A percentile compares a stretch with the other conserved stretches of the same genome.
Evolutionary conservation across 2,888 invertebrate species (phyloP).

Genomic region (Seira musarum): DNA sequence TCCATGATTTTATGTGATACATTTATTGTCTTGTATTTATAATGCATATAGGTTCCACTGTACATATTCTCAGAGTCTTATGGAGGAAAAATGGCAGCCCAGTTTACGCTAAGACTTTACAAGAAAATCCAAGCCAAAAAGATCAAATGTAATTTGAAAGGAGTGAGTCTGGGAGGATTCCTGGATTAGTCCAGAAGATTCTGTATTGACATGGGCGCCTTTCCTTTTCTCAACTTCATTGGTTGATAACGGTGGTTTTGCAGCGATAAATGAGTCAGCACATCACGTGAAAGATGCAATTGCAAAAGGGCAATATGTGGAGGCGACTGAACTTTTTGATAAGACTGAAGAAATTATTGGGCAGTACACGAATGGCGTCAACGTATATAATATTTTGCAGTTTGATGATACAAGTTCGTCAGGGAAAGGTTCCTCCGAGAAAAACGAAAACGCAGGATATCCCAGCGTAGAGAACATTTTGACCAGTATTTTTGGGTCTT

Average conservation of each 20-base stretch:
- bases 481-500: conserved; percentile 11
- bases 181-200: conserved; percentile 91
- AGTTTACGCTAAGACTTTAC: conserved; percentile 78
- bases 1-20: too few relatives aligned
- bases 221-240: conserved; percentile 81
- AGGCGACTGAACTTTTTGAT: conserved; percentile 80
- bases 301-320: conserved; percentile 76
- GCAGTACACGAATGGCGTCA: conserved; percentile 78
- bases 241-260: conserved; percentile 80
- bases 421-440: background rate
- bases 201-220: conserved; percentile 87
- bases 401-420: conserved; percentile 12
- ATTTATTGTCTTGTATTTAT: too few relatives aligned
- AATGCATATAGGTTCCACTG: conserved; percentile 78
- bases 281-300: conserved; percentile 76
- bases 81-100: conserved; percentile 93
- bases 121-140: conserved; percentile 78
- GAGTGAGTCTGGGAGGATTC: conserved; percentile 88
- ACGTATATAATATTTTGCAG: conserved; percentile 84
- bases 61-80: conserved; percentile 94
- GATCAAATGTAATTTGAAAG: conserved; percentile 81
- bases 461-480: conserved; percentile 37
- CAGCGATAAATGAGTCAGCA: conserved; percentile 77
- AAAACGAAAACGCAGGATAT: conserved; percentile 6
- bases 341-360: conserved; percentile 78